These are phyloP conservation scores for Mamestra configurata DNA, from an alignment of 1,140 invertebrate genomes.

Conservation along the genomic window DNA sequence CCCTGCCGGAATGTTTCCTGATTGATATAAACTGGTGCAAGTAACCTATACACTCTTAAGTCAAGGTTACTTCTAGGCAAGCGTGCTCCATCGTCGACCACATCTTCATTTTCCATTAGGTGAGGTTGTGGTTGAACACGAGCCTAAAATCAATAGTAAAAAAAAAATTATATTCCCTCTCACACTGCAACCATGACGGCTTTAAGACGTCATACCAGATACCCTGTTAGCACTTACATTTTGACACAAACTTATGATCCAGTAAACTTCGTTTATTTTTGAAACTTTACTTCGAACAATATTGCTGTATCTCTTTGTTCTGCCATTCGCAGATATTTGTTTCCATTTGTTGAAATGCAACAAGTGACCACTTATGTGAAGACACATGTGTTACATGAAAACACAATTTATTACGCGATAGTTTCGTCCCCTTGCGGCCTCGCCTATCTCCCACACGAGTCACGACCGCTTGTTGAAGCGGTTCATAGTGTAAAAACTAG, in stretches of 20 bases:
- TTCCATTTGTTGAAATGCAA: not conserved
- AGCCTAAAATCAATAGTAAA: too few species aligned
- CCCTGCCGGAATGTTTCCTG: too few species aligned
- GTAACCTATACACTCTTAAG: too few species aligned
- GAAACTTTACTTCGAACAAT: not conserved
- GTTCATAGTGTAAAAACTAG: not conserved
- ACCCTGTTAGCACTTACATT: not conserved
- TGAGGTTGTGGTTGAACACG: too few species aligned
- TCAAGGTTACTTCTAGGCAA: too few species aligned
- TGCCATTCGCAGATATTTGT: not conserved
- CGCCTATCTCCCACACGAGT: not conserved
- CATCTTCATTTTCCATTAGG: too few species aligned
- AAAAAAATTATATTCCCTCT: too few species aligned
- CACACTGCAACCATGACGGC: too few species aligned
- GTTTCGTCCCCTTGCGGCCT: not conserved
- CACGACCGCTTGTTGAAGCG: not conserved
- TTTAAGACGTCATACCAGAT: too few species aligned
- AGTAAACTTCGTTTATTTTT: not conserved
- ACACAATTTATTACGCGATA: not conserved
- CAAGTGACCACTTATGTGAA: not conserved
- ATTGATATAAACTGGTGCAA: too few species aligned
- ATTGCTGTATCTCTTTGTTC: not conserved
- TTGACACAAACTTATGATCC: not conserved
- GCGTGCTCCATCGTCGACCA: too few species aligned
- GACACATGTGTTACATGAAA: not conserved